Evolutionary conservation across 2,888 invertebrate species (phyloP), one percentile per base, ranked within the genome.

Genomic region (Callyntrura sp.): DNA sequence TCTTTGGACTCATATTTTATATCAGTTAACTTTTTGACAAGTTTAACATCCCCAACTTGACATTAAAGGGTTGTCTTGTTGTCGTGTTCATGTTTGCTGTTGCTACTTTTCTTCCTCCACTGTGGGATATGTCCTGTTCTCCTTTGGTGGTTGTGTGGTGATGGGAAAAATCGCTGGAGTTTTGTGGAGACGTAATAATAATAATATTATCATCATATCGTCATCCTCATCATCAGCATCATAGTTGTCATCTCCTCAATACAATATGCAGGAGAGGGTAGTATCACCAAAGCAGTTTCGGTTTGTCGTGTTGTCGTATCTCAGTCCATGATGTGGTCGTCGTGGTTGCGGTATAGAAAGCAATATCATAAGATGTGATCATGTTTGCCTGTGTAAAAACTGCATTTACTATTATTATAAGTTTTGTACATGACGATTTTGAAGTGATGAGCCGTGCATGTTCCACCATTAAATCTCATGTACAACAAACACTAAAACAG

Each of bases 41-140:
- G 83, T 88, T 88, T 88, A 88, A 88, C 88, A 83, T 88, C 88
- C 88, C 88, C 83, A 78, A 57, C 82, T 83, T 88, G 88, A 88
- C 88, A 88, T 83, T 88, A 88, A 88, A 88, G 88, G 88, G 88
- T 83, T 88, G 87, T 73, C 86, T 86, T 87, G 87, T 88, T 70
- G 81, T 82, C 82, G 83, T 83, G 83, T 28, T 83, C 83, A 83
- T 83, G 51, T 68, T 83, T 83, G 43, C 17, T 35, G n/a, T n/a
- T n/a, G n/a, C n/a, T n/a, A n/a, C n/a, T n/a, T n/a, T n/a, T n/a
- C n/a, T n/a, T 73, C 20, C 23, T 45, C 20, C 51, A 23, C 12
- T 25, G 25, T 81, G 35, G 43, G 43, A 12, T 65, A n/a, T 45
- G 6, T 14, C n/a, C 70, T 25, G 3, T 43, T 43, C 70, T 43